A percentile compares a stretch with the other conserved stretches of the same genome.
These are phyloP conservation scores for Lethenteron camtschaticum DNA, from an alignment of 2,113 vertebrate species.

Conservation along the genomic window DNA sequence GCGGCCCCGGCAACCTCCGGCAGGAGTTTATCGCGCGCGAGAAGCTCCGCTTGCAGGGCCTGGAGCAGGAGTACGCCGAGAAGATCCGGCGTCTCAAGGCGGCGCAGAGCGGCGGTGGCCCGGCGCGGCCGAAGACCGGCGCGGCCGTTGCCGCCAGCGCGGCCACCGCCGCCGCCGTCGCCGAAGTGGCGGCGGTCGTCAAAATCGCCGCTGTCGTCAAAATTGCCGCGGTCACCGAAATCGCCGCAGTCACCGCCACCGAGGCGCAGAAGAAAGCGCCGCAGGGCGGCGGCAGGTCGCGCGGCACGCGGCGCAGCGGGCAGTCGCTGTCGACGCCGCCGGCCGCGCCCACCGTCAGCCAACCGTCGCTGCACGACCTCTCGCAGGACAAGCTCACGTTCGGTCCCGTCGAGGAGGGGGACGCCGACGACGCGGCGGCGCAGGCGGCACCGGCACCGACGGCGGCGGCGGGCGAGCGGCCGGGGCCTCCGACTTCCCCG, in stretches of 20 bases:
- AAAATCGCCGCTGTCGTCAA: background rate
- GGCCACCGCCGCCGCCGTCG: background rate
- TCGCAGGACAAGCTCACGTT: conserved; percentile 79
- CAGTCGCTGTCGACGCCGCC: background rate
- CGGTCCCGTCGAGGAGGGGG: conserved; percentile 47
- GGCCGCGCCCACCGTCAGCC: conserved; percentile 20
- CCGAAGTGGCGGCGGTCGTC: background rate
- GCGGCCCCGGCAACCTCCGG: conserved; percentile 45
- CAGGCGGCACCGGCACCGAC: too few species aligned
- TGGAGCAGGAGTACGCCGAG: conserved; percentile 80
- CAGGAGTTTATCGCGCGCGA: conserved; percentile 57
- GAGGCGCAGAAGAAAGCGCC: background rate
- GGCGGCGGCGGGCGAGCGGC: too few species aligned
- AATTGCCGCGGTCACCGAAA: background rate
- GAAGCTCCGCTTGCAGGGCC: conserved; percentile 66
- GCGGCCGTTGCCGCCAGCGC: background rate
- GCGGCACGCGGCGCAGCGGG: too few species aligned
- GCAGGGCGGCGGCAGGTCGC: too few species aligned
- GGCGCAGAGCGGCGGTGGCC: conserved; percentile 42
- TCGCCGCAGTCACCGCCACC: background rate
- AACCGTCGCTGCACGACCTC: conserved; percentile 81
- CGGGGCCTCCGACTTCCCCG: too few species aligned
- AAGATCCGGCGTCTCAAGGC: conserved; percentile 90
- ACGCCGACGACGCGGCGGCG: conserved; percentile 30
- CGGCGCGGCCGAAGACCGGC: conserved; percentile 20